Conservation (phyloP, 2,888 invertebrate genomes). For the Microctonus hyperodae region DNA sequence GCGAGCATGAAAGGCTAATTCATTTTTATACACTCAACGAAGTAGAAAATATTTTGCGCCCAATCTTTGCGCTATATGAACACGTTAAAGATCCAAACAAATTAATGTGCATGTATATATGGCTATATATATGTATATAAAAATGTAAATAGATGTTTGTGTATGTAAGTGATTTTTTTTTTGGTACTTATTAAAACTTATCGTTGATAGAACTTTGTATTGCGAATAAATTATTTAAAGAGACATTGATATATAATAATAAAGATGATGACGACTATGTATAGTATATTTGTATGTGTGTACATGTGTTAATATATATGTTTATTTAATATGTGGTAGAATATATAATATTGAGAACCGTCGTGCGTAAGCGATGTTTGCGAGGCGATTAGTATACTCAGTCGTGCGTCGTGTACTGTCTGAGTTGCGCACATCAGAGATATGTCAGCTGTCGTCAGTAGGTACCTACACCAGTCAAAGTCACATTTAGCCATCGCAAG, state of each 20-base stretch:
- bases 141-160: no score
- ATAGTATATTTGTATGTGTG: background rate
- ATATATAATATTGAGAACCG: conserved; percentile 46
- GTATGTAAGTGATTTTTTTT: background rate
- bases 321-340: background rate
- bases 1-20: conserved; percentile 47
- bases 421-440: conserved; percentile 55
- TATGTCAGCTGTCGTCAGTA: conserved; percentile 55
- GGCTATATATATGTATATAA: background rate
- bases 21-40: conserved; percentile 53
- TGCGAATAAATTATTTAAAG: conserved; percentile 1
- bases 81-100: conserved; percentile 11
- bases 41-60: conserved; percentile 49
- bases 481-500: conserved; percentile 19
- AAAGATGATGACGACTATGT: background rate
- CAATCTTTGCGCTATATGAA: conserved; percentile 22
- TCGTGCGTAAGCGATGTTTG: conserved; percentile 56
- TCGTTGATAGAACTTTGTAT: no score
- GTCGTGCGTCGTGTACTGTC: conserved; percentile 58
- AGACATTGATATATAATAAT: background rate
- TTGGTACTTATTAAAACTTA: no score
- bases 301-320: background rate
- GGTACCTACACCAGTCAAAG: conserved; percentile 14
- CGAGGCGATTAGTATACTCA: conserved; percentile 60
- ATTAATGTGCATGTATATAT: background rate